Evolutionary conservation across 2,113 vertebrate species (phyloP).

Genomic region (Balaenoptera acutorostrata): DNA sequence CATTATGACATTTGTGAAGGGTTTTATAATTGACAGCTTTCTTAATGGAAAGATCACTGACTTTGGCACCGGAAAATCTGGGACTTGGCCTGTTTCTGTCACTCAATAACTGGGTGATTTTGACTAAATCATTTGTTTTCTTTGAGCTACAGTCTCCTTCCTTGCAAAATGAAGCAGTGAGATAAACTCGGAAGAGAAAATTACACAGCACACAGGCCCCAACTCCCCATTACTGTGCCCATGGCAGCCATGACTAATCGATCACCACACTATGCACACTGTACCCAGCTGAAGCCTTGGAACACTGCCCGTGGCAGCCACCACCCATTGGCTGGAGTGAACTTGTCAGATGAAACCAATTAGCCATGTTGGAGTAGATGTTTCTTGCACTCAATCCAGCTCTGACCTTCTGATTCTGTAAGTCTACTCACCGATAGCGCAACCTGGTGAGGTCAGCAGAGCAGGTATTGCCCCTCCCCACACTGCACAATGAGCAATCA

Average conservation of each 20-base stretch:
- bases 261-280: neutral
- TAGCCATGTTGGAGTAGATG: neutral
- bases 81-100: neutral
- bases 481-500: neutral
- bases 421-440: neutral
- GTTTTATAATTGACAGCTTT: neutral
- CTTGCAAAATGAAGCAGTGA: neutral
- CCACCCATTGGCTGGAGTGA: neutral
- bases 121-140: neutral
- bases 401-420: neutral
- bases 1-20: neutral
- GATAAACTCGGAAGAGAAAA: neutral
- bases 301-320: neutral
- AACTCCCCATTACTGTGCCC: neutral
- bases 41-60: neutral
- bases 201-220: rapidly evolving
- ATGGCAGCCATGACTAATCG: neutral
- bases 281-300: neutral
- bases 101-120: neutral
- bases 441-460: neutral
- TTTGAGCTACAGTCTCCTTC: neutral
- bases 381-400: neutral
- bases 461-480: neutral
- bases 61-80: neutral
- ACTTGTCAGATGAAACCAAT: neutral